phyloP scores from a whole-genome alignment of 2,113 vertebrate genomes.

The Cololabis saira region DNA sequence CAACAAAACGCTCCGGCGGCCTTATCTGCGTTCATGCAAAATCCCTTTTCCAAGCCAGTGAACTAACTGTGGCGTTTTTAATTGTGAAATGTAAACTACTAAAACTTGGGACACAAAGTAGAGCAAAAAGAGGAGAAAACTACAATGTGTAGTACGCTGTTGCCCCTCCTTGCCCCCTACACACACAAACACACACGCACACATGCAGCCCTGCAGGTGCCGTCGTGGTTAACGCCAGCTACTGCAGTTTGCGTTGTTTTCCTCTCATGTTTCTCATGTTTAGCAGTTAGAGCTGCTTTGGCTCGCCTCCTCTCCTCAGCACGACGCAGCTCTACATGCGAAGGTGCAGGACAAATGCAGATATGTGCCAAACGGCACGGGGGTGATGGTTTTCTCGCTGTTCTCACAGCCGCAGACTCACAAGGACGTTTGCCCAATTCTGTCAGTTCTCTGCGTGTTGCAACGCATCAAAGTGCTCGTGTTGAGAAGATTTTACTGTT shows the following conservation, averaged over 20 bases:
- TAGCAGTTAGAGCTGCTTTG: constrained; percentile 25
- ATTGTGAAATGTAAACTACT: not conserved
- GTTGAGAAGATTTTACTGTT: constrained; percentile 9
- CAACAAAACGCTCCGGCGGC: not conserved
- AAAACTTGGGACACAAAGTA: not conserved
- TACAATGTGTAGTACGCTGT: not conserved
- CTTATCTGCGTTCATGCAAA: constrained; percentile 15
- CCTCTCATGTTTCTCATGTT: constrained; percentile 1
- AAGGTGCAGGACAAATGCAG: not conserved
- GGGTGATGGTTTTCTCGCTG: not conserved
- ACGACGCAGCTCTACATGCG: constrained; percentile 4
- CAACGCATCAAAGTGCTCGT: constrained; percentile 5
- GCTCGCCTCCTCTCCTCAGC: constrained; percentile 9
- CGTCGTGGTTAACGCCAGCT: constrained; percentile 49
- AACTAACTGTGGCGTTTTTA: not conserved
- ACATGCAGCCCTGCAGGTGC: constrained; percentile 51
- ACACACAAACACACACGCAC: constrained; percentile 17
- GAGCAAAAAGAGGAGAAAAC: not conserved
- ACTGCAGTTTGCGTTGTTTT: constrained; percentile 33
- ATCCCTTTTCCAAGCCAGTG: not conserved
- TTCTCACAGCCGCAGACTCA: constrained; percentile 9
- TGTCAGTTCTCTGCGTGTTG: constrained; percentile 5
- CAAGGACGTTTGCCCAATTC: constrained; percentile 17
- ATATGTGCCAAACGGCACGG: not conserved
- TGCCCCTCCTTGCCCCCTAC: not conserved